phyloP scores from a whole-genome alignment of 2,888 invertebrate species.

The Troglohyphantes excavatus region DNA sequence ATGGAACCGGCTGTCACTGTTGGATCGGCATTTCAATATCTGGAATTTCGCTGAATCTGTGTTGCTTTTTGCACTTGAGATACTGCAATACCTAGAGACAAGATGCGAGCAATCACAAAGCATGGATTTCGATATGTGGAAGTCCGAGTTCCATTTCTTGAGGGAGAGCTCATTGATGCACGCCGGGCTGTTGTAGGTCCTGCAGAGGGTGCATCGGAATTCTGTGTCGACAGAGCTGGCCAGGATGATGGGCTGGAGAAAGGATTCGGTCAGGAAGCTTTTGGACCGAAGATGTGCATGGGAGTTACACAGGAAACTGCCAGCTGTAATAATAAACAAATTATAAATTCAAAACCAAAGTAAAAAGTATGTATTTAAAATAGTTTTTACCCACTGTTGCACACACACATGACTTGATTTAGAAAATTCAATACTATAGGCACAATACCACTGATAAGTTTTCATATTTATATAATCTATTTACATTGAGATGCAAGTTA shows the following conservation, averaged over 20 bases:
- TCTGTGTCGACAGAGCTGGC: slow-evolving; percentile 34
- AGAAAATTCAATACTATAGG: too few species aligned
- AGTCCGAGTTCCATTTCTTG: slow-evolving; percentile 59
- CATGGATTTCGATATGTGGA: slow-evolving; percentile 16
- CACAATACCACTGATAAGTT: too few species aligned
- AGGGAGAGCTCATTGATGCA: not conserved
- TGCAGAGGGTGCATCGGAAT: slow-evolving; percentile 49
- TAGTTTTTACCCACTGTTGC: too few species aligned
- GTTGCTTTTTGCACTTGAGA: too few species aligned
- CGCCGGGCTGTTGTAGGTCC: not conserved
- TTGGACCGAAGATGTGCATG: slow-evolving; percentile 32
- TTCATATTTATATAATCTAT: too few species aligned
- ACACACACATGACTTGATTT: too few species aligned
- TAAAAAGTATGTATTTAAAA: too few species aligned
- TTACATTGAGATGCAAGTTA: too few species aligned
- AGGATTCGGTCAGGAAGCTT: slow-evolving; percentile 15
- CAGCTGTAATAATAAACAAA: too few species aligned
- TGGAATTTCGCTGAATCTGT: not conserved
- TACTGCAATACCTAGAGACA: too few species aligned
- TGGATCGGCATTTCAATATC: slow-evolving; percentile 50
- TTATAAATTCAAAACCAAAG: too few species aligned
- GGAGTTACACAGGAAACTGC: slow-evolving; percentile 20
- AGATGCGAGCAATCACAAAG: too few species aligned
- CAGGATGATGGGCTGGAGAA: slow-evolving; percentile 5
- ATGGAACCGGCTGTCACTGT: not conserved